These are phyloP conservation scores for Columbina picui DNA, from an alignment of 2,113 vertebrate genomes.

Conservation along the genomic window DNA sequence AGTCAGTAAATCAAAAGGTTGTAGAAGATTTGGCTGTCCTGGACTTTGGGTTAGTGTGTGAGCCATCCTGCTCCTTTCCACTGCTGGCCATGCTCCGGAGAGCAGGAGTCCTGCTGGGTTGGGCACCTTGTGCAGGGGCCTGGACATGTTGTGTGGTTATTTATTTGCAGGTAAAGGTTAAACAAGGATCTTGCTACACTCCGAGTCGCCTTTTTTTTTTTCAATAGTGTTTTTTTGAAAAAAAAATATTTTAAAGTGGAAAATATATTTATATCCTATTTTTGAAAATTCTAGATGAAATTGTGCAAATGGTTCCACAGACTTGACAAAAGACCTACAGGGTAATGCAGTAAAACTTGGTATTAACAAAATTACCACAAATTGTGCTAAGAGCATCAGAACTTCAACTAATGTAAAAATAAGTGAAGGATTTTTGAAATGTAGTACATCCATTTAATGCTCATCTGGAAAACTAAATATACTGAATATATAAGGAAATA, in stretches of 20 bases:
- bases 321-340: not conserved
- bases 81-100: not conserved
- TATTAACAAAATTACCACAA: slow-evolving; percentile 37
- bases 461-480: not conserved
- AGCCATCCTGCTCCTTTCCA: not conserved
- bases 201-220: not conserved
- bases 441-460: not conserved
- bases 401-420: not conserved
- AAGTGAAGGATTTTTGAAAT: slow-evolving; percentile 22
- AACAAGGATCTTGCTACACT: not conserved
- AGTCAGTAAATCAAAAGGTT: not conserved
- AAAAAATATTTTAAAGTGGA: not conserved
- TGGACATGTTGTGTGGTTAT: fast-evolving
- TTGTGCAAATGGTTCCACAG: not conserved
- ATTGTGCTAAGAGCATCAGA: slow-evolving; percentile 35
- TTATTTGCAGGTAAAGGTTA: not conserved
- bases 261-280: not conserved
- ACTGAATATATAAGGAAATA: not conserved
- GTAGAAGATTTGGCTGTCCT: not conserved
- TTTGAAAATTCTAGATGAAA: slow-evolving; percentile 5
- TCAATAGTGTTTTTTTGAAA: not conserved
- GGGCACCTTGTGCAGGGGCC: not conserved
- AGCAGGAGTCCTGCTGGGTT: not conserved
- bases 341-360: not conserved
- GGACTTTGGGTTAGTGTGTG: not conserved